Percentiles rank a stretch among this genome's conserved stretches.
phyloP scores from a whole-genome alignment of 1,140 invertebrate species.

The Thaumatotibia leucotreta region DNA sequence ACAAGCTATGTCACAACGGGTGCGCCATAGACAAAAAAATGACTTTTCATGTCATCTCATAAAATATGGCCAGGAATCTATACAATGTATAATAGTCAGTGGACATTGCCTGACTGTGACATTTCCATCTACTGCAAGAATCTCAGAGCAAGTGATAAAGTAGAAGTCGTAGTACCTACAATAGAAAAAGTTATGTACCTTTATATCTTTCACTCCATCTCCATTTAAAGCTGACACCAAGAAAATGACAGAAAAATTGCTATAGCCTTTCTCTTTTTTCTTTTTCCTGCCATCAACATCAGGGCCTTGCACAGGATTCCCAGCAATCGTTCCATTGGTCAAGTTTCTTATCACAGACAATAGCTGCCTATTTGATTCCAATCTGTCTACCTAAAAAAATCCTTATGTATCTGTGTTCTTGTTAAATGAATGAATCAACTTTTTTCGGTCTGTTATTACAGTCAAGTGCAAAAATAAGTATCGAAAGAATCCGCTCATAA shows the following conservation, averaged over 20 bases:
- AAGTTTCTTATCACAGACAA: constrained; percentile 83
- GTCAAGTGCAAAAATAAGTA: too few relatives aligned
- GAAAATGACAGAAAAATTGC: constrained; percentile 90
- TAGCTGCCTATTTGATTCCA: constrained; percentile 86
- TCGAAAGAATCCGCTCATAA: too few relatives aligned
- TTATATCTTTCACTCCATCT: constrained; percentile 86
- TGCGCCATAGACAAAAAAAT: too few relatives aligned
- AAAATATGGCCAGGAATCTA: too few relatives aligned
- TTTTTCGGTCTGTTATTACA: too few relatives aligned
- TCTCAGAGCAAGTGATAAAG: too few relatives aligned
- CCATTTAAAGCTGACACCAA: constrained; percentile 90
- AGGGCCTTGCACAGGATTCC: constrained; percentile 51
- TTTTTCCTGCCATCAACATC: constrained; percentile 28
- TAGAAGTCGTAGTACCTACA: constrained; percentile 27
- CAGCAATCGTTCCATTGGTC: constrained; percentile 80
- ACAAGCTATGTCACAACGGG: too few relatives aligned
- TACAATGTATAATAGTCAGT: too few relatives aligned
- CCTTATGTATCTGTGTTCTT: not conserved
- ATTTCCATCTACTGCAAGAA: too few relatives aligned
- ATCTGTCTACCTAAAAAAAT: constrained; percentile 82
- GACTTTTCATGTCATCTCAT: too few relatives aligned
- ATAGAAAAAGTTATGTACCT: constrained; percentile 68
- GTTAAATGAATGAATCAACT: not conserved
- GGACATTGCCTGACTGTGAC: too few relatives aligned
- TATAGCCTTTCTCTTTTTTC: constrained; percentile 79